phyloP scores from a whole-genome alignment of 2,113 vertebrate genomes.

The Xiphorhynchus elegans region DNA sequence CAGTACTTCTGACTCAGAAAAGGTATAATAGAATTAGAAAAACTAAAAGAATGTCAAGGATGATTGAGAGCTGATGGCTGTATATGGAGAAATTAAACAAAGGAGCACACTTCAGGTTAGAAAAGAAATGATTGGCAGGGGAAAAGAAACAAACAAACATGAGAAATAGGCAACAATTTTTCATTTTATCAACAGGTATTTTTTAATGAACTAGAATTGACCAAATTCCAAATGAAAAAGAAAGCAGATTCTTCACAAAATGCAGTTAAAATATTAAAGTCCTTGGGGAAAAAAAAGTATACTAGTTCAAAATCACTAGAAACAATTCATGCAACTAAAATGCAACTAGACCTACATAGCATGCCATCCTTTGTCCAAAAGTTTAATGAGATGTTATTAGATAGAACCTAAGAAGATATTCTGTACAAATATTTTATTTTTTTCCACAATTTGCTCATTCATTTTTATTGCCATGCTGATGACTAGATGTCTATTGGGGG shows the following conservation, averaged over 20 bases:
- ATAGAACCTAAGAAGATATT: neutral
- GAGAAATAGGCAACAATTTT: neutral
- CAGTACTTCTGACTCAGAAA: neutral
- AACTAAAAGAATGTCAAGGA: neutral
- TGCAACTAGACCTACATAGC: neutral
- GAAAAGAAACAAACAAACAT: neutral
- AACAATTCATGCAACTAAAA: neutral
- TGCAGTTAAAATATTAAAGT: neutral
- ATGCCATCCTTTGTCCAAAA: neutral
- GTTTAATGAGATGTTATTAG: neutral
- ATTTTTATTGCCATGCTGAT: neutral
- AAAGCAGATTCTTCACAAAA: neutral
- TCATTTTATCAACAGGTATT: neutral
- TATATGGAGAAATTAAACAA: neutral
- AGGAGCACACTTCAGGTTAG: neutral
- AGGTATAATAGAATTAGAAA: neutral
- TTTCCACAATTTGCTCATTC: neutral
- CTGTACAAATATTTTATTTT: neutral
- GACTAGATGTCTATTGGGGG: neutral
- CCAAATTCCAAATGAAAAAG: neutral
- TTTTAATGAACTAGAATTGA: neutral
- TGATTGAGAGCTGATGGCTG: accelerated
- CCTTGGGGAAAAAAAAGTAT: neutral
- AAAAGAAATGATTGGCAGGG: neutral
- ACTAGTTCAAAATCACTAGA: neutral